Base-by-base conservation (phyloP, 2,888 invertebrate species). In the Chaetogeoica ovagalla region DNA sequence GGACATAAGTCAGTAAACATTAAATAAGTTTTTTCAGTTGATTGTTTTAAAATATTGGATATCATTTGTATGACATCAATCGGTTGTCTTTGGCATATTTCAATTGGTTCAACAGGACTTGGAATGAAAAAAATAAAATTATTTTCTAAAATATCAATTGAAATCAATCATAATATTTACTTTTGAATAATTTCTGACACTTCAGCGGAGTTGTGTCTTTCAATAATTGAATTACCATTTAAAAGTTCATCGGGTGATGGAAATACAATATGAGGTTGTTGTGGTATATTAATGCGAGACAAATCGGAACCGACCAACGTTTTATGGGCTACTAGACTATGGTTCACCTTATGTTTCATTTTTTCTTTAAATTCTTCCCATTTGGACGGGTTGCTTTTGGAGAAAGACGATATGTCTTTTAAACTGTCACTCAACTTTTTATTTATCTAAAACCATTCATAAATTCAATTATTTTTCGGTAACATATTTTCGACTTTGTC, bases 1-100 rank as follows among this genome's bases (percentile, higher is more conserved):
- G 77, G 77, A 23, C 77, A 77, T 9, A 77, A 13, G 62, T 77
- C 60, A 23, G 77, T 77, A 70, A 77, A 70, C 39, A 57, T 21
- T 23, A 75, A 66, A 65, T 1, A 39, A 23, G 17, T 21, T 21
- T 75, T 65, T 39, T 65, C 39, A 19, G 65, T 7, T 7, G 11
- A 65, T 9, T 13, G 21, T 57, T 65, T 17, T 23, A 75, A 57
- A 19, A 55, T 19, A 37, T 66, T 19, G 0, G 37, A 57, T 57
- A 75, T 57, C 21, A 66, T 17, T 11, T 39, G 7, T 13, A 66
- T 65, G 13, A 55, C 55, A 23, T 75, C 23, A 21, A 75, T 65
- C 15, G 73, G 30, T 73, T 9, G 52, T 57, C 7, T 17, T 13
- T 43, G 39, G 23, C 0, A 19, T 65, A 23, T 19, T 73, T 52